Evolutionary conservation across 1,140 invertebrate species (phyloP).

Genomic region (Penaeus vannamei): DNA sequence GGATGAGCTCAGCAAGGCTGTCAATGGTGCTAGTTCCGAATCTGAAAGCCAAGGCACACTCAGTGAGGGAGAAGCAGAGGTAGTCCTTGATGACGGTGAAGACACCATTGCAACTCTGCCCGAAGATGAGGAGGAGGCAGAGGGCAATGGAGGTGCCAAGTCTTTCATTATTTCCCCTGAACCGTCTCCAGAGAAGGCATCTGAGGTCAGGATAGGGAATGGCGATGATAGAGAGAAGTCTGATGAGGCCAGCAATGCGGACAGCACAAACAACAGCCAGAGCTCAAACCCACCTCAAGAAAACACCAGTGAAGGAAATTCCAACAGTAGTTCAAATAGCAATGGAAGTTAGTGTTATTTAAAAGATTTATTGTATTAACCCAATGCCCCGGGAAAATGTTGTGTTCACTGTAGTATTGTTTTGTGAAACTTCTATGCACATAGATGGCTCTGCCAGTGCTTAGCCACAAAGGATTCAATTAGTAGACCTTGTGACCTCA

Average conservation of each 20-base stretch:
- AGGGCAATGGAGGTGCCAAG: constrained; percentile 37
- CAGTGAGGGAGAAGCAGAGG: neutral
- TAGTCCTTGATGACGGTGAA: constrained; percentile 41
- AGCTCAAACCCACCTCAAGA: constrained; percentile 35
- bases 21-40: constrained; percentile 22
- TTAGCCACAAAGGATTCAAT: no score
- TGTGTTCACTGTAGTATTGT: no score
- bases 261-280: constrained; percentile 35
- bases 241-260: neutral
- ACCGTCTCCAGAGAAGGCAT: constrained; percentile 48
- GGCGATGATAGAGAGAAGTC: neutral
- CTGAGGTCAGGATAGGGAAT: neutral
- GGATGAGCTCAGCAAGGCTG: constrained; percentile 16
- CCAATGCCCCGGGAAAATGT: no score
- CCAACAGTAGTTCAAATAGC: constrained; percentile 1
- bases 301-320: neutral
- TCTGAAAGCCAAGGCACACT: neutral
- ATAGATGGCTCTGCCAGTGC: no score
- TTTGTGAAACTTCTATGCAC: no score
- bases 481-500: no score
- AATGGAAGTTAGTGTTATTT: neutral
- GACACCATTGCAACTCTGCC: constrained; percentile 56
- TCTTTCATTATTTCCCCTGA: constrained; percentile 50
- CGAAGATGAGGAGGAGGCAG: constrained; percentile 38
- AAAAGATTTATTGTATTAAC: no score